Evolutionary conservation across 2,113 vertebrate species (phyloP).

Genomic region (Azemiops feae): DNA sequence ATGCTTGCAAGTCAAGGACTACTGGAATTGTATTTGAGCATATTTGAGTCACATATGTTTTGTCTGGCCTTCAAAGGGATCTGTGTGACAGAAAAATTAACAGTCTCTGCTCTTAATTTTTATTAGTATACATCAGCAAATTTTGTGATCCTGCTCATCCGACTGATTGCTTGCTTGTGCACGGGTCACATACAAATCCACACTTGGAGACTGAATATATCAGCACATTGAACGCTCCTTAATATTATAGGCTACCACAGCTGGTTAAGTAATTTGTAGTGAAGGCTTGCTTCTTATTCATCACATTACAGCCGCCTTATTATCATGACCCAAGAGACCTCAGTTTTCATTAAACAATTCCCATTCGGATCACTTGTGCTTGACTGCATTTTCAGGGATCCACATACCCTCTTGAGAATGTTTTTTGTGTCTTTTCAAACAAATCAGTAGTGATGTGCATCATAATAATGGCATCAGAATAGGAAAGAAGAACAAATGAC

Average conservation of each 20-base stretch:
- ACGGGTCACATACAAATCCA: neutral
- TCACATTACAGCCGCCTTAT: neutral
- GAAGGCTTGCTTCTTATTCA: neutral
- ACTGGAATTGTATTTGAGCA: neutral
- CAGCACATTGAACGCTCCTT: neutral
- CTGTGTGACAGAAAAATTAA: neutral
- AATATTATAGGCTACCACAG: neutral
- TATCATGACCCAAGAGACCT: neutral
- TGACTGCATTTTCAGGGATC: neutral
- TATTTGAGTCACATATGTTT: neutral
- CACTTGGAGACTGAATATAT: neutral
- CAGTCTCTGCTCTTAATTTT: neutral
- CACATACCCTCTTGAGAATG: too few relatives aligned
- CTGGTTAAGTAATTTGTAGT: neutral
- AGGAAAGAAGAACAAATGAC: neutral
- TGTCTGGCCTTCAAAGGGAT: neutral
- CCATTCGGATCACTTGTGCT: neutral
- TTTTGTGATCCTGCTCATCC: neutral
- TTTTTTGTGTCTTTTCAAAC: neutral
- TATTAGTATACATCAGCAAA: neutral
- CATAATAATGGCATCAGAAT: neutral
- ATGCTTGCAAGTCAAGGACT: neutral
- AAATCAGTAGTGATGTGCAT: neutral
- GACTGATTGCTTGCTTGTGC: neutral
- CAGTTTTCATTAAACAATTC: neutral